Percentiles rank a stretch among this genome's conserved stretches.
Evolutionary conservation across 2,113 vertebrate genomes (phyloP).

Genomic region (human (Homo sapiens)): GRCh38 chr17:41105501-41106000

Average conservation of each 20-base stretch:
- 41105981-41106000: not conserved
- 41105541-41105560: not conserved
- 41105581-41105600: not conserved
- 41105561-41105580: not conserved
- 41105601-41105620: not conserved
- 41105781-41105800: not conserved
- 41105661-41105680: not conserved
- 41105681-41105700: not conserved
- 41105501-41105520: not conserved
- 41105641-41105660: not conserved
- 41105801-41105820: not conserved
- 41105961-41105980: not conserved
- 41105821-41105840: not conserved
- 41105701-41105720: constrained; percentile 4
- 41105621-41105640: not conserved
- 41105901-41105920: not conserved
- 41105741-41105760: constrained; percentile 22
- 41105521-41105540: not conserved
- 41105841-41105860: not conserved
- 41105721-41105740: not conserved
- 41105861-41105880: not conserved
- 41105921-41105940: not conserved
- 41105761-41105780: constrained; percentile 6
- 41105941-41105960: not conserved
- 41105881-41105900: not conserved